Percentiles rank a stretch among this genome's conserved stretches.
Conservation (phyloP, 2,888 invertebrate species). For the Mesoligia furuncula region DNA sequence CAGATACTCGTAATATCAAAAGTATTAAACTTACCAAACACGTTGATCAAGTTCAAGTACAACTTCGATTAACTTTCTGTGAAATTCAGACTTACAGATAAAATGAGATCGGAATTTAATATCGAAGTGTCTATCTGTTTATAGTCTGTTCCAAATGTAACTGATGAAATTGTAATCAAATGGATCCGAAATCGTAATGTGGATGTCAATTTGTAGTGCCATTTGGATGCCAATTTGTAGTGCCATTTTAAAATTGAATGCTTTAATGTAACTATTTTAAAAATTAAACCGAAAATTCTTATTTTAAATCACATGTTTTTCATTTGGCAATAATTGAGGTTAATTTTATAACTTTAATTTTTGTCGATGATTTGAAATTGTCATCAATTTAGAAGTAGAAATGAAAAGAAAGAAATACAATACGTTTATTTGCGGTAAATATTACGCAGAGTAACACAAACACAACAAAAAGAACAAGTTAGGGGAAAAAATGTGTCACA, state of each 20-base stretch:
- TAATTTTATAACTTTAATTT: neutral
- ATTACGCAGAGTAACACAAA: too few relatives aligned
- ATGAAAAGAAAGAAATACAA: too few relatives aligned
- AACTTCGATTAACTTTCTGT: constrained; percentile 62
- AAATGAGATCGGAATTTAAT: constrained; percentile 46
- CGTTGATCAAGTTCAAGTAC: constrained; percentile 48
- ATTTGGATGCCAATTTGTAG: neutral
- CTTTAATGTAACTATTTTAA: neutral
- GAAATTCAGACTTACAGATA: constrained; percentile 36
- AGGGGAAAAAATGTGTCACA: too few relatives aligned
- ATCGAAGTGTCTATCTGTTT: constrained; percentile 5
- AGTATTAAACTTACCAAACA: constrained; percentile 53
- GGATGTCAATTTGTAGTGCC: neutral
- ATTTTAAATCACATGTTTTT: neutral
- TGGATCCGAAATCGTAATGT: neutral
- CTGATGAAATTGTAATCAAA: neutral
- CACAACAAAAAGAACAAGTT: too few relatives aligned
- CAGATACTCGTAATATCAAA: constrained; percentile 45
- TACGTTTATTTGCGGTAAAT: too few relatives aligned
- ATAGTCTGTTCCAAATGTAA: neutral
- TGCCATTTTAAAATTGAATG: neutral
- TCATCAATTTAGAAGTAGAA: neutral
- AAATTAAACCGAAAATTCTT: too few relatives aligned
- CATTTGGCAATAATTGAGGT: neutral
- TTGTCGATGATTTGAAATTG: neutral